phyloP scores from a whole-genome alignment of 1,140 invertebrate species.

The Cotesia glomerata region DNA sequence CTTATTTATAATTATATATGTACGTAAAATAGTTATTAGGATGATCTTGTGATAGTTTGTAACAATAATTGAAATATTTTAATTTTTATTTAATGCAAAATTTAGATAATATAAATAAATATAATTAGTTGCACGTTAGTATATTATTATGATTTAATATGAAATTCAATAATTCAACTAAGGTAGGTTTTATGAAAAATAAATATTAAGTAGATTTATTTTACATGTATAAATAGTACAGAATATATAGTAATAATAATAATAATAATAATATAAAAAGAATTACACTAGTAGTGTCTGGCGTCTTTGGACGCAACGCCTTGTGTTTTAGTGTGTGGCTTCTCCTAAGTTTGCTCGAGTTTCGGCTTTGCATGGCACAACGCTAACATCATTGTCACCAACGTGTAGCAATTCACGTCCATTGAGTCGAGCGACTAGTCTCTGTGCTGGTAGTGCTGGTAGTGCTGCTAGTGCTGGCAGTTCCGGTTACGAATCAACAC shows the following conservation, averaged over 20 bases:
- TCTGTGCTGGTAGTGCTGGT: conserved; percentile 46
- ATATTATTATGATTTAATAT: too few species aligned
- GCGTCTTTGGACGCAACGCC: conserved; percentile 7
- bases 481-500: conserved; percentile 69
- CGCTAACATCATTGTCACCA: conserved; percentile 46
- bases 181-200: too few species aligned
- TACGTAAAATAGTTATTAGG: too few species aligned
- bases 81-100: too few species aligned
- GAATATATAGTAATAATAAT: neutral
- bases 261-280: neutral
- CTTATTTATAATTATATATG: too few species aligned
- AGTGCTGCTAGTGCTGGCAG: conserved; percentile 49
- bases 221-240: too few species aligned
- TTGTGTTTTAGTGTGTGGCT: conserved; percentile 56
- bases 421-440: conserved; percentile 59
- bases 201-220: too few species aligned
- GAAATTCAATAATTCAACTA: too few species aligned
- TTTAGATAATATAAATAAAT: too few species aligned
- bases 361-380: conserved; percentile 61
- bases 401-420: conserved; percentile 51
- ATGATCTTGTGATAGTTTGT: too few species aligned
- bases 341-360: conserved; percentile 58
- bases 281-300: conserved; percentile 1
- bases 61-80: too few species aligned
- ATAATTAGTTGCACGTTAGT: too few species aligned